Conservation (phyloP, 1,140 invertebrate genomes). For the Apolygus lucorum region DNA sequence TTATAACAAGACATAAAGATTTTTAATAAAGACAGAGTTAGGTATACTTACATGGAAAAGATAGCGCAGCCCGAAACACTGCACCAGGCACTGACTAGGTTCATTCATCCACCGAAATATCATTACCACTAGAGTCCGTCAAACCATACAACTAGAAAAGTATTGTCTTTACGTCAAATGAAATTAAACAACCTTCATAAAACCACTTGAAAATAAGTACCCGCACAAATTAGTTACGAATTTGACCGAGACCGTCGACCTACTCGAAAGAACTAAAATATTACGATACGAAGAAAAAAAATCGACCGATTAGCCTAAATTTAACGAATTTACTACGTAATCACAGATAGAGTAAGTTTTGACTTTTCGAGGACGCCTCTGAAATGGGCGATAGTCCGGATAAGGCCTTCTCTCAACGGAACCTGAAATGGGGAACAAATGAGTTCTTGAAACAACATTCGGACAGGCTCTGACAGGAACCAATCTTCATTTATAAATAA, state of each 20-base stretch:
- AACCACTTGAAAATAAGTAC: not conserved
- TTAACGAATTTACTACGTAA: not conserved
- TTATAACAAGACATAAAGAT: no score
- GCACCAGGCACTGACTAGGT: not conserved
- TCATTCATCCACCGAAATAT: not conserved
- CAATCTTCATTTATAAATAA: not conserved
- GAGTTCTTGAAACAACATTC: not conserved
- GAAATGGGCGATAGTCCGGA: conserved; percentile 87
- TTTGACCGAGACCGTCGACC: no score
- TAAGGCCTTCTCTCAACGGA: conserved; percentile 67
- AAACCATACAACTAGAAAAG: not conserved
- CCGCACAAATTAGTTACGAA: not conserved
- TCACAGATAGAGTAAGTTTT: not conserved
- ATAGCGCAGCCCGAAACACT: no score
- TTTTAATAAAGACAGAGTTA: no score
- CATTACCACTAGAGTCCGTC: not conserved
- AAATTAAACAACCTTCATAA: not conserved
- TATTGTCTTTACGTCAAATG: not conserved
- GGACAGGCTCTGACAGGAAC: not conserved
- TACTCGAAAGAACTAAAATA: no score
- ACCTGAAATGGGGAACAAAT: no score
- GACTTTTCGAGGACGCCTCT: conserved; percentile 53
- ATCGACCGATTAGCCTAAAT: not conserved
- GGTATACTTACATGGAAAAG: no score
- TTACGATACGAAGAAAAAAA: not conserved